Evolutionary conservation across 2,797 vertebrate genomes (phyloP).

Genomic region (Peromyscus eremicus): DNA sequence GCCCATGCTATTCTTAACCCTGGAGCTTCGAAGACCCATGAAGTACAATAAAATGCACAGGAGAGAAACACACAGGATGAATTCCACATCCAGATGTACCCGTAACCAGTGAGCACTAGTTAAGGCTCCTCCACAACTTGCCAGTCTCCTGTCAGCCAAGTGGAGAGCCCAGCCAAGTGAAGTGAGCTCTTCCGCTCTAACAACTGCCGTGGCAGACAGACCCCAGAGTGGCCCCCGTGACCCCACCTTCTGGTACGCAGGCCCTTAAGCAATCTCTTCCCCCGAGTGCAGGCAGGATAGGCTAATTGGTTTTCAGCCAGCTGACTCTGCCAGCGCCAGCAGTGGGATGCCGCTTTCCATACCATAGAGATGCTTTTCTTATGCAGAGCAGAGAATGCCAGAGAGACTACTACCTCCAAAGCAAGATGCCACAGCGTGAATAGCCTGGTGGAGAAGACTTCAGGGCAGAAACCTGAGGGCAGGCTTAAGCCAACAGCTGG

Average conservation of each 20-base stretch:
- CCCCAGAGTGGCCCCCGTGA: not conserved
- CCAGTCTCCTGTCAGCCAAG: not conserved
- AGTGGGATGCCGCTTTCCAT: not conserved
- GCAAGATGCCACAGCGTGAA: not conserved
- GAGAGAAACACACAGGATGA: slow-evolving; percentile 40
- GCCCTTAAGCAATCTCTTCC: not conserved
- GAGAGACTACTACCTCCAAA: not conserved
- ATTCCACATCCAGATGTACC: not conserved
- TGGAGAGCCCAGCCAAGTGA: not conserved
- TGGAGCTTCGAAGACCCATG: not conserved
- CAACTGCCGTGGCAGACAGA: not conserved
- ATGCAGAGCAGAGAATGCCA: not conserved
- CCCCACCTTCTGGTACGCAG: not conserved
- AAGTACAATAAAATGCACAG: slow-evolving; percentile 11
- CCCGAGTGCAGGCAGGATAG: not conserved
- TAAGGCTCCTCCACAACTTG: not conserved
- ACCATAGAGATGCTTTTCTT: not conserved
- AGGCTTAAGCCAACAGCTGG: not conserved
- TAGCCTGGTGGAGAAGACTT: not conserved
- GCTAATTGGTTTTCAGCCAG: not conserved
- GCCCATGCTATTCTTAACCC: not conserved
- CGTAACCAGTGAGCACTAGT: not conserved
- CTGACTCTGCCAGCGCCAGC: not conserved
- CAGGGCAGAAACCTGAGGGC: not conserved
- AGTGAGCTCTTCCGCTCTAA: not conserved